Evolutionary conservation across 2,797 vertebrate genomes (phyloP), one percentile per base, ranked within the genome.

Genomic region (Scyliorhinus canicula): DNA sequence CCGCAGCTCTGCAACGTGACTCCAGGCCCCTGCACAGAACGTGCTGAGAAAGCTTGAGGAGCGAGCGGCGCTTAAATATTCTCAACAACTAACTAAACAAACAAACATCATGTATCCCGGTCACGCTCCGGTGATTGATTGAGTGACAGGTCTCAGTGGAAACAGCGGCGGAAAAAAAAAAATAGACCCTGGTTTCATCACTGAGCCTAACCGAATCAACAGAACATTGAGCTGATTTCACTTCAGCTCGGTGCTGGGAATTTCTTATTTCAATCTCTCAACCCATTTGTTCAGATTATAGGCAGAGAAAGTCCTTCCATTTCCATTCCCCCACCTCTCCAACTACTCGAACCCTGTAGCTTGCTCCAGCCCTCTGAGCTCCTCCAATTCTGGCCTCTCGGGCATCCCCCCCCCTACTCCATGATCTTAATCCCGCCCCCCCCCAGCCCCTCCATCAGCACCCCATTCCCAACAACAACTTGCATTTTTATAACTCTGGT

Each of bases 11-110:
- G 19, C 44, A 44, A n/a, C 3, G 6, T 40, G 9, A n/a, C 60
- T 26, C 85, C 4, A 9, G n/a, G 57, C 88, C 40, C 9, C 8
- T 63, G 57, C 88, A 16, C 6, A 65, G 35, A 24, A 91, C 60
- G 88, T 91, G 88, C 88, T 31, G 40, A 26, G 88, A 91, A 63
- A 65, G 88, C 57, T 4, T 1, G n/a, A 91, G n/a, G 35, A 91
- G 60, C 7, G 0, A 2, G 40, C 21, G 19, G 57, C 44, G 88
- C 21, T 63, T 91, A 63, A 12, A 91, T 65, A 65, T 91, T 65
- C 88, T 44, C 57, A 44, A 24, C 88, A 65, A 91, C 57, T 65
- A 63, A 65, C 88, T 91, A 44, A 91, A 91, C 60, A 91, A 91
- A 65, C 88, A 91, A 44, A 65, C 88, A 91, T 91, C 40, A 3